These are phyloP conservation scores for Abramis brama DNA, from an alignment of 2,113 vertebrate genomes.

Conservation along the genomic window DNA sequence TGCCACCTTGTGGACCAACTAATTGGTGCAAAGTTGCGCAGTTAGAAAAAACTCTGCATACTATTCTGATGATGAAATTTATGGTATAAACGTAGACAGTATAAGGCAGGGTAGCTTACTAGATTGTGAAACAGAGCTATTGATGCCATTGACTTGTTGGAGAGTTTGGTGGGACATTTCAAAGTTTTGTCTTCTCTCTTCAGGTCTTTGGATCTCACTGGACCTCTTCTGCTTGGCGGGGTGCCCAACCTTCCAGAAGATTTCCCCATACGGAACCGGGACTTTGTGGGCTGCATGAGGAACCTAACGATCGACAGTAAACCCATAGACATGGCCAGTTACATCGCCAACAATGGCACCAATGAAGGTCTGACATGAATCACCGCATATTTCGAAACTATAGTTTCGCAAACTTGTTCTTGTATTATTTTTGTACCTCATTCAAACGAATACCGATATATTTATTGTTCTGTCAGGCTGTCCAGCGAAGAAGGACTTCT, in stretches of 20 bases:
- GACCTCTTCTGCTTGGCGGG: constrained; percentile 90
- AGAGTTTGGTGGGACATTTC: not conserved
- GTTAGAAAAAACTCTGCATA: not conserved
- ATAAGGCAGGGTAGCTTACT: not conserved
- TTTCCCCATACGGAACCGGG: constrained; percentile 90
- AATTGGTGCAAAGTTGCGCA: not conserved
- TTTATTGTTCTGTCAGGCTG: constrained; percentile 77
- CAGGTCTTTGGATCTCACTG: constrained; percentile 94
- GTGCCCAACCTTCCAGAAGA: constrained; percentile 95
- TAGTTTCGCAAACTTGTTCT: not conserved
- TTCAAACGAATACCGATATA: not conserved
- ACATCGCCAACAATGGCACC: constrained; percentile 96
- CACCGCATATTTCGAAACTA: not conserved
- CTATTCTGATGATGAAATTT: not conserved
- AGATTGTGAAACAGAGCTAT: not conserved
- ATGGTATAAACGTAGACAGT: not conserved
- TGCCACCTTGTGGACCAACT: not conserved
- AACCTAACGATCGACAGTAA: constrained; percentile 90
- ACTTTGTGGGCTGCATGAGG: constrained; percentile 95
- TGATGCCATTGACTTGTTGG: not conserved
- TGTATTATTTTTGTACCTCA: not conserved
- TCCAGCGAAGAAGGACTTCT: constrained; percentile 86
- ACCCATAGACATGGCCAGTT: constrained; percentile 89
- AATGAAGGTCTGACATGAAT: constrained; percentile 76
- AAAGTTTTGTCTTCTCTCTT: constrained; percentile 29